Evolutionary conservation across 1,140 invertebrate genomes (phyloP).

Genomic region (Uloborus diversus): DNA sequence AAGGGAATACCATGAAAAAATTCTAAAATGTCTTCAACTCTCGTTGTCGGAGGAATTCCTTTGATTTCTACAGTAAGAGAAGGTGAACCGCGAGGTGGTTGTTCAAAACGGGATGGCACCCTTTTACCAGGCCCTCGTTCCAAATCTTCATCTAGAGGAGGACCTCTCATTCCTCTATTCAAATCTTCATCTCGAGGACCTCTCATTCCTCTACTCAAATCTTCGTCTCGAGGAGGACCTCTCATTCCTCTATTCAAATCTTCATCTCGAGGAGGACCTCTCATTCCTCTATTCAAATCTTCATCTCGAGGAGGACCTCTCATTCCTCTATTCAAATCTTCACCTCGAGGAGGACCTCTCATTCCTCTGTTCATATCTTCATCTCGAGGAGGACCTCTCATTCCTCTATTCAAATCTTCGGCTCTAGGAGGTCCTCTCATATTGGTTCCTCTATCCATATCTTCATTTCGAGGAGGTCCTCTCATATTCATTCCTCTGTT

Average conservation of each 20-base stretch:
- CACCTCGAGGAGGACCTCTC: neutral
- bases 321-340: neutral
- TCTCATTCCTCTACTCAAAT: neutral
- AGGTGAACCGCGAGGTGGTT: neutral
- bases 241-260: neutral
- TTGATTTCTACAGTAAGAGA: constrained; percentile 72
- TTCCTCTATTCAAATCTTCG: neutral
- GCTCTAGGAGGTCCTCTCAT: neutral
- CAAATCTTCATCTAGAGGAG: neutral
- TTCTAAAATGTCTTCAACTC: constrained; percentile 76
- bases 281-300: neutral
- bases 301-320: neutral
- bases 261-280: neutral
- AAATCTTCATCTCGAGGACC: neutral
- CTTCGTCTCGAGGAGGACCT: neutral
- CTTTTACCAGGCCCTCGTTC: neutral
- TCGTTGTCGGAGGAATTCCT: constrained; percentile 69
- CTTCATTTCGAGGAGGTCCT: neutral
- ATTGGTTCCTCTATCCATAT: too few relatives aligned
- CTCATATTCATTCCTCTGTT: too few relatives aligned
- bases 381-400: neutral
- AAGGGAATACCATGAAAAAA: constrained; percentile 83
- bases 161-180: neutral
- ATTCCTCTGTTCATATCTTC: neutral
- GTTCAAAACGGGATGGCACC: too few relatives aligned